Conservation (phyloP, 2,113 vertebrate genomes). For the Bombycilla garrulus region DNA sequence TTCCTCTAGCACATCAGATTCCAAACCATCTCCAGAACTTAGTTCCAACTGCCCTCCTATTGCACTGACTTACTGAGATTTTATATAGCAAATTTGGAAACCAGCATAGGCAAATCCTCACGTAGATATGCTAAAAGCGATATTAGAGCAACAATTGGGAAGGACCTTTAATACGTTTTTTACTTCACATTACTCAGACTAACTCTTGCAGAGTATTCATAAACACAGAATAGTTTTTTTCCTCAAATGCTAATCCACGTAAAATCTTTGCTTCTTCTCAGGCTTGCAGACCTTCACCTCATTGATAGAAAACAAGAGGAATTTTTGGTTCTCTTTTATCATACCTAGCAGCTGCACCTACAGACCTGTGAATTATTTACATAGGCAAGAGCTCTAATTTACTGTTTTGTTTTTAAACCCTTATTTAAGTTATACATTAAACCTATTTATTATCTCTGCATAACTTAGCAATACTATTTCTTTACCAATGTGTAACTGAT, state of each 20-base stretch:
- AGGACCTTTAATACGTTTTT: not conserved
- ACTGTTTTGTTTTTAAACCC: not conserved
- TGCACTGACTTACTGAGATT: not conserved
- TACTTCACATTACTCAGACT: not conserved
- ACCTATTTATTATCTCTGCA: not conserved
- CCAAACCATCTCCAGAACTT: not conserved
- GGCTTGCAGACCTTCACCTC: not conserved
- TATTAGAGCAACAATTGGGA: not conserved
- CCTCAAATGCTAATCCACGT: not conserved
- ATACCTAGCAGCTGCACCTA: not conserved
- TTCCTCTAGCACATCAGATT: not conserved
- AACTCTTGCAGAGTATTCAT: not conserved
- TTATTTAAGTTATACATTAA: not conserved
- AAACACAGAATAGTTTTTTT: not conserved
- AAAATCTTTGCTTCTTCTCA: not conserved
- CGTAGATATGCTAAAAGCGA: not conserved
- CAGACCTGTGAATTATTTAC: not conserved
- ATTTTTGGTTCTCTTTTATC: not conserved
- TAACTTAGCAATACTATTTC: not conserved
- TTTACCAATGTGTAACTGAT: not conserved
- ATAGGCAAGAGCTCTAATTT: not conserved
- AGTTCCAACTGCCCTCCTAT: not conserved
- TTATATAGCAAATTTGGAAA: not conserved
- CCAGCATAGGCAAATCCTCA: not conserved
- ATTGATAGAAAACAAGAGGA: too few species aligned